A percentile compares a stretch with the other conserved stretches of the same genome.
Evolutionary conservation across 2,888 invertebrate genomes (phyloP).

Genomic region (Pristionchus entomophagus): DNA sequence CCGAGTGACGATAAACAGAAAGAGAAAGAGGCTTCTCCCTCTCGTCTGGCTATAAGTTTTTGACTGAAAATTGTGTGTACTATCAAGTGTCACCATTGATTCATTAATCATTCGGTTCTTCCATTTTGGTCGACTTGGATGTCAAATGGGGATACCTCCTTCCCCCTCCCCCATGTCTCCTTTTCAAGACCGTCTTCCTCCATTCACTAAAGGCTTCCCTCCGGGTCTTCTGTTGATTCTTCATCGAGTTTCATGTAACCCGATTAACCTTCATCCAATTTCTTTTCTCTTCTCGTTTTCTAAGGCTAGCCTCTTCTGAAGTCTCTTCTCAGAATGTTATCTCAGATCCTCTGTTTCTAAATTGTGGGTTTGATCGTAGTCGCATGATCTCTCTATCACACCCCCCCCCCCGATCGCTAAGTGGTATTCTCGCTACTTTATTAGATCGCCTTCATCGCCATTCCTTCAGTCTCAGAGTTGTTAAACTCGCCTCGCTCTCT

Average conservation of each 20-base stretch:
- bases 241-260: slow-evolving; percentile 25
- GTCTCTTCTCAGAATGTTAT: background rate
- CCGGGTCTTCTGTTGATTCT: background rate
- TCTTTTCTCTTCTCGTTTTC: background rate
- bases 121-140: background rate
- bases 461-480: no score
- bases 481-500: no score
- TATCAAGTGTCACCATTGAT: background rate
- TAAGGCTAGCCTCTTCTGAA: background rate
- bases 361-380: background rate
- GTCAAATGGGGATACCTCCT: background rate
- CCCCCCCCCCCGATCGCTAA: background rate
- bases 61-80: background rate
- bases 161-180: no score
- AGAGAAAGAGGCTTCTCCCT: background rate
- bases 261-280: slow-evolving; percentile 20
- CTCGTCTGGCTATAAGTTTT: background rate
- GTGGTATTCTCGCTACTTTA: slow-evolving; percentile 15
- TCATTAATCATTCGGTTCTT: slow-evolving; percentile 22
- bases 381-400: background rate
- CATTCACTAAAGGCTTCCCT: background rate
- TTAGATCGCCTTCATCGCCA: background rate
- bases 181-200: no score
- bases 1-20: slow-evolving; percentile 20
- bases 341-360: background rate